These are phyloP conservation scores for Panorpa germanica DNA, from an alignment of 2,888 invertebrate genomes.

Conservation along the genomic window DNA sequence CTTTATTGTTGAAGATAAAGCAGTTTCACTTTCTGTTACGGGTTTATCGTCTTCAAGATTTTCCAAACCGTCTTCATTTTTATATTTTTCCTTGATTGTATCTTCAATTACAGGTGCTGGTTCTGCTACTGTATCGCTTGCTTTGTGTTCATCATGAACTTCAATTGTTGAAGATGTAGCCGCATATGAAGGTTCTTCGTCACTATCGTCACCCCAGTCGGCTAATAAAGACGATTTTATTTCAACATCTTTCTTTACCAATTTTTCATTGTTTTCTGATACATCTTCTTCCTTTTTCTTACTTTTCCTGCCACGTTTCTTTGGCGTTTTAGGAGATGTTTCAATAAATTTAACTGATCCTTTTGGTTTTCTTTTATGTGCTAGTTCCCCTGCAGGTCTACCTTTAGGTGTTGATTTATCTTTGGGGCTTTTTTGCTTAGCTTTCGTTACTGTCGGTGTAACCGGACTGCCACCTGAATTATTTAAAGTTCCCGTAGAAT, in stretches of 20 bases:
- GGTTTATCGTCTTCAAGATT: conserved; percentile 18
- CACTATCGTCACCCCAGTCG: conserved; percentile 56
- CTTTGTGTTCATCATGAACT: conserved; percentile 8
- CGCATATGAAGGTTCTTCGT: conserved; percentile 26
- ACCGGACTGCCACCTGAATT: neutral
- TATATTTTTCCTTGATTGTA: conserved; percentile 5
- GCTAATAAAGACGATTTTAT: conserved; percentile 50
- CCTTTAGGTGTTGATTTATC: conserved; percentile 12
- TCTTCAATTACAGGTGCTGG: neutral
- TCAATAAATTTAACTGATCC: conserved; percentile 6
- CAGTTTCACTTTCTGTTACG: conserved; percentile 17
- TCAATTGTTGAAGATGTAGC: conserved; percentile 16
- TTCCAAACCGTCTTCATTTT: conserved; percentile 13
- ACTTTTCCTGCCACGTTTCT: conserved; percentile 26
- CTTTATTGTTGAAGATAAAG: conserved; percentile 25
- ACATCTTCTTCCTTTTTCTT: conserved; percentile 20
- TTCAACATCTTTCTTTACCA: conserved; percentile 36
- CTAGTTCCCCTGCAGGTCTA: conserved; percentile 4
- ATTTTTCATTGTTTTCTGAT: conserved; percentile 24
- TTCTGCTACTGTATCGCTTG: neutral
- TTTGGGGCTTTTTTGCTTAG: conserved; percentile 15
- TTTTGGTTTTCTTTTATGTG: conserved; percentile 16
- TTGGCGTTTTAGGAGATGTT: conserved; percentile 15
- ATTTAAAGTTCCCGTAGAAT: conserved; percentile 15
- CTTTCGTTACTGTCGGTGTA: conserved; percentile 14